Evolutionary conservation across 2,888 invertebrate genomes (phyloP), one percentile per base, ranked within the genome.

Genomic region (Machimus rusticus): DNA sequence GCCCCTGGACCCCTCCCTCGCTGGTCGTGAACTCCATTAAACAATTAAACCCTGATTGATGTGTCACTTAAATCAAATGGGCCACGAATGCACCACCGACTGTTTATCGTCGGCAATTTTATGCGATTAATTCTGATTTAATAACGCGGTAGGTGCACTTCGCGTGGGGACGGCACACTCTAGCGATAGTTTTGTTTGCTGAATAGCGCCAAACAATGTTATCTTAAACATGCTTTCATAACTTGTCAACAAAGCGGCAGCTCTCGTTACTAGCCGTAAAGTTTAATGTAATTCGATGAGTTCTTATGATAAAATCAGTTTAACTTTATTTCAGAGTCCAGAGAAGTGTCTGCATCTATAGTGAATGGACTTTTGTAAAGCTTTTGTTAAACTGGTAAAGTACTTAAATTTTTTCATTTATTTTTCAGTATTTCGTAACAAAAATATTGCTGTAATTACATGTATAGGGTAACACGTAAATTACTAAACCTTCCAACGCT

Each of bases 51-150:
- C 5, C 31, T 84, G 34, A 74, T 84, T 57, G 84, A 81, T 31
- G 81, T 46, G 28, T 37, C 66, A 66, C 81, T 81, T 51, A 9
- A 51, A 51, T 81, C 8, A 55, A 81, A 81, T 81, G 51, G 81
- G 51, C 34, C 51, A 23, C 81, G 28, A 81, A 34, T 81, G 81
- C 55, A 51, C 34, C 34, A 34, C 34, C 34, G 31, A 28, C 28
- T 78, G 1, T 23, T 78, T 43, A 78, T 39, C 39, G 43, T 14
- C 37, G 39, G 23, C 23, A 78, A 78, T 78, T 78, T 39, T 5
- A 23, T 19, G 43, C 43, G 14, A 78, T 78, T 78, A 23, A 9
- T 43, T 46, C 12, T 28, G 51, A 51, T 81, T 81, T 55, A 81
- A 51, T 81, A 23, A 81, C 39, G 23, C 19, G 43, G 39, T 78